Conservation (phyloP, 2,113 vertebrate genomes). For the Microcebus ravelobensis region DNA sequence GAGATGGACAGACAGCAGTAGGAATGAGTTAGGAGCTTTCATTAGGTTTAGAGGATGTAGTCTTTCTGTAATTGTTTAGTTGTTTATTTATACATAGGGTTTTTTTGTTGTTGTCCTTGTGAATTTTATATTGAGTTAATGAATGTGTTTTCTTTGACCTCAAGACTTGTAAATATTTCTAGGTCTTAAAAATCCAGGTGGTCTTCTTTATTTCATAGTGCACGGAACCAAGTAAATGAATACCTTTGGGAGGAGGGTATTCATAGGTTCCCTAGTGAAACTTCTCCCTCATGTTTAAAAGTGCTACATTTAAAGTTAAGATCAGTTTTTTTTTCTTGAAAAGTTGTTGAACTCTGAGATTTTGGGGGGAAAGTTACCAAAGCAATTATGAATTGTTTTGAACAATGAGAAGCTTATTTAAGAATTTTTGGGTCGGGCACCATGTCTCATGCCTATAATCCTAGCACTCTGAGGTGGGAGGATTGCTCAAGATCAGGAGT, state of each 20-base stretch:
- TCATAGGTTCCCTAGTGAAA: not conserved
- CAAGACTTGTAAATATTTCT: not conserved
- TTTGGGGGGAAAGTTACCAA: not conserved
- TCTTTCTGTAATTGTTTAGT: not conserved
- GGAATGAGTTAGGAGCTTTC: not conserved
- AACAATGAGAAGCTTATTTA: not conserved
- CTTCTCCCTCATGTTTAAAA: not conserved
- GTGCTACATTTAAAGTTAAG: not conserved
- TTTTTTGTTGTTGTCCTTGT: not conserved
- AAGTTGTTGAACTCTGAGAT: not conserved
- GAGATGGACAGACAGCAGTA: not conserved
- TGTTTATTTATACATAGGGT: not conserved
- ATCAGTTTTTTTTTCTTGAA: not conserved
- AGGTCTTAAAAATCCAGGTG: not conserved
- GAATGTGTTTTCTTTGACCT: not conserved
- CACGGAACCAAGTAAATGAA: not conserved
- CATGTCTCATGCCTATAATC: too few relatives aligned
- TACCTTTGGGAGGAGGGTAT: not conserved
- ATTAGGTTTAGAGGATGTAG: not conserved
- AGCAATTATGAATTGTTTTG: conserved; percentile 26
- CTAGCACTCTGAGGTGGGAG: too few relatives aligned
- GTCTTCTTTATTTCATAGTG: not conserved
- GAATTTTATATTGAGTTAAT: not conserved
- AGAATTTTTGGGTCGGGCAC: not conserved
- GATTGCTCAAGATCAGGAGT: too few relatives aligned